Percentiles rank a stretch among this genome's conserved stretches.
These are phyloP conservation scores for Drosophila leonis DNA, from an alignment of 2,888 invertebrate species.

Conservation along the genomic window DNA sequence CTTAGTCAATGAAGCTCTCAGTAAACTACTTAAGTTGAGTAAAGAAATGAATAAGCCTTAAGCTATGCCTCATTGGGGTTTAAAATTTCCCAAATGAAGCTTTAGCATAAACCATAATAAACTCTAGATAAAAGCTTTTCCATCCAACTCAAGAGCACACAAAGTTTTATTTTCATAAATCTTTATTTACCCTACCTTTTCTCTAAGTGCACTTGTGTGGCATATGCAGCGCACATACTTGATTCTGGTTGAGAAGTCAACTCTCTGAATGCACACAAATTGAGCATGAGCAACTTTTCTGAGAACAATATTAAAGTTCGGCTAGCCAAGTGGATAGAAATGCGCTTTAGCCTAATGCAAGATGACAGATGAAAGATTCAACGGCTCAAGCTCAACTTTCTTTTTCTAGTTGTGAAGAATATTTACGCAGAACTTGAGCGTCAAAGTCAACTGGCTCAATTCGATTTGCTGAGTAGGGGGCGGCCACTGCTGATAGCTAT, in stretches of 20 bases:
- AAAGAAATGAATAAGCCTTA: not conserved
- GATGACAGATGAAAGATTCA: slow-evolving; percentile 5
- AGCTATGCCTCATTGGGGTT: not conserved
- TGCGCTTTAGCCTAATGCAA: not conserved
- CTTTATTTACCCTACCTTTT: not conserved
- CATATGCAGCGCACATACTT: slow-evolving; percentile 12
- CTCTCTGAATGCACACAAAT: slow-evolving; percentile 14
- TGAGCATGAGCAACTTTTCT: slow-evolving; percentile 24
- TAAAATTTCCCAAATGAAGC: not conserved
- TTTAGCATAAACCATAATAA: not conserved
- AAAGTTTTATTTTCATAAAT: not conserved
- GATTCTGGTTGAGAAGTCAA: slow-evolving; percentile 1
- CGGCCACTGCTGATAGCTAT: slow-evolving; percentile 3
- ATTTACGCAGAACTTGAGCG: slow-evolving; percentile 52
- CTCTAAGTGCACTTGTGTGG: slow-evolving; percentile 8
- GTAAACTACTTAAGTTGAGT: not conserved
- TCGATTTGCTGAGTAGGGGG: slow-evolving; percentile 4
- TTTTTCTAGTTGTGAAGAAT: slow-evolving; percentile 19
- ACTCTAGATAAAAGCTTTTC: not conserved
- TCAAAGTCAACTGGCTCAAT: slow-evolving; percentile 5
- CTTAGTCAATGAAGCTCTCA: not conserved
- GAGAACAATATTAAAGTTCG: slow-evolving; percentile 20
- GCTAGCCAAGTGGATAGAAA: slow-evolving; percentile 2
- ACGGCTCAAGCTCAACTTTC: slow-evolving; percentile 15
- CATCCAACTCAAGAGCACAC: not conserved